Base-by-base conservation (phyloP, 2,797 vertebrate genomes). In the Bovichtus diacanthus region DNA sequence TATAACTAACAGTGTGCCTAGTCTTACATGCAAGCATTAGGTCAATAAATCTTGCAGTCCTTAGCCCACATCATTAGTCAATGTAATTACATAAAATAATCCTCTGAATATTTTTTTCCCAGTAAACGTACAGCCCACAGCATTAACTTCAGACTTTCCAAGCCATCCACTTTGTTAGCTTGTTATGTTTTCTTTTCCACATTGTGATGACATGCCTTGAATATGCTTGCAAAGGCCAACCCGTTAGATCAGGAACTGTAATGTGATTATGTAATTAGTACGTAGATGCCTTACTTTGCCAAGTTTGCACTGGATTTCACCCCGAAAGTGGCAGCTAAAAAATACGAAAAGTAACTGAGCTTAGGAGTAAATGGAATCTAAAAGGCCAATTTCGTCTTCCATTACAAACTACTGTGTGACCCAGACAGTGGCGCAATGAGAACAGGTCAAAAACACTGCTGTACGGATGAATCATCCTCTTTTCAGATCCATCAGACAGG, bases 361-460 rank as follows among this genome's bases (percentile, higher is more conserved):
- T 46, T 63, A 15, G 27, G 54, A 73, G 54, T 44, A 56, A 55
- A 60, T n/a, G 39, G 58, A 76, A 59, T 67, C 29, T 31, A 67
- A 80, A 66, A 60, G 64, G 51, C 56, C 82, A 65, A 76, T 86
- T 87, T 80, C 7, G 2, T 66, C 70, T 64, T 74, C 80, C 58
- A 81, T 81, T 51, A 29, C 84, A 66, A 61, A 81, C 68, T 16
- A 47, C 76, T 25, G 73, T 1, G 49, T 80, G 88, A 89, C 87
- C 84, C 74, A 87, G 88, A 88, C 87, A 56, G 63, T 16, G 74
- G 12, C 18, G n/a, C 70, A 29, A 82, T 9, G 64, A 87, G 87
- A 90, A 53, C 73, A 36, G 91, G 89, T 91, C 89, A 89, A 81
- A 87, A 74, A 79, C 84, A 75, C 51, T 59, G 85, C 51, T 86